These are phyloP conservation scores for Hirtodrosophila trivittata DNA, from an alignment of 2,888 invertebrate genomes.

Conservation along the genomic window DNA sequence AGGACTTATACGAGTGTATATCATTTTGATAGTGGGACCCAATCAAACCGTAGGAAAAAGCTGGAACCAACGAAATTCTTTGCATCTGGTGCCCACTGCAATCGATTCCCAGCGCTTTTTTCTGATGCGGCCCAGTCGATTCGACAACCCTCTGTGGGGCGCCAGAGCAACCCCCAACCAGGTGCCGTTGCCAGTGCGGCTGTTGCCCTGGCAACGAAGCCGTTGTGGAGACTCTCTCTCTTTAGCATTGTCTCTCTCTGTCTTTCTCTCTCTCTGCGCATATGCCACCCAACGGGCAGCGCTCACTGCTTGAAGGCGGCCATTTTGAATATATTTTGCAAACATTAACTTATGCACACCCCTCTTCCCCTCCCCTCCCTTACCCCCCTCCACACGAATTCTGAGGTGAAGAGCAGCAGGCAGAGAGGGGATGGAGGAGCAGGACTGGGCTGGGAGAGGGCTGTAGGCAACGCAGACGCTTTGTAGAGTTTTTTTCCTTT, in stretches of 20 bases:
- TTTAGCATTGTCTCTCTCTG: slow-evolving; percentile 1
- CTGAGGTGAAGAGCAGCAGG: neutral
- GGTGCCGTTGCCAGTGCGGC: slow-evolving; percentile 31
- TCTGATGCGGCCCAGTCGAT: slow-evolving; percentile 8
- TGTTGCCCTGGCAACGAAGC: slow-evolving; percentile 37
- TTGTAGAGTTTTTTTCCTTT: slow-evolving; percentile 63
- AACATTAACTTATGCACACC: slow-evolving; percentile 33
- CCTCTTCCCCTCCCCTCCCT: neutral
- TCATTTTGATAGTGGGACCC: slow-evolving; percentile 45
- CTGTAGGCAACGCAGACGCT: slow-evolving; percentile 45
- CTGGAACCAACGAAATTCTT: slow-evolving; percentile 70
- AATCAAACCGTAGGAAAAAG: slow-evolving; percentile 52
- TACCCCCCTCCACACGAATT: neutral
- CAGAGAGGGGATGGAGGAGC: neutral
- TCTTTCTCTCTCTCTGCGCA: slow-evolving; percentile 31
- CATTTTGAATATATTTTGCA: slow-evolving; percentile 75
- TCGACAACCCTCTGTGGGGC: slow-evolving; percentile 29
- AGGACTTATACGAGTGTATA: neutral
- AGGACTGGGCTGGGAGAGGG: neutral
- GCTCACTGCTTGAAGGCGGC: slow-evolving; percentile 54
- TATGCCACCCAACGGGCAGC: slow-evolving; percentile 35
- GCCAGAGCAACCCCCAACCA: slow-evolving; percentile 50
- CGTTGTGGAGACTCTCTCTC: slow-evolving; percentile 55
- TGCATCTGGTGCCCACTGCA: slow-evolving; percentile 79
- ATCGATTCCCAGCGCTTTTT: slow-evolving; percentile 64